phyloP scores from a whole-genome alignment of 1,140 invertebrate genomes.

The Gryon sp. region DNA sequence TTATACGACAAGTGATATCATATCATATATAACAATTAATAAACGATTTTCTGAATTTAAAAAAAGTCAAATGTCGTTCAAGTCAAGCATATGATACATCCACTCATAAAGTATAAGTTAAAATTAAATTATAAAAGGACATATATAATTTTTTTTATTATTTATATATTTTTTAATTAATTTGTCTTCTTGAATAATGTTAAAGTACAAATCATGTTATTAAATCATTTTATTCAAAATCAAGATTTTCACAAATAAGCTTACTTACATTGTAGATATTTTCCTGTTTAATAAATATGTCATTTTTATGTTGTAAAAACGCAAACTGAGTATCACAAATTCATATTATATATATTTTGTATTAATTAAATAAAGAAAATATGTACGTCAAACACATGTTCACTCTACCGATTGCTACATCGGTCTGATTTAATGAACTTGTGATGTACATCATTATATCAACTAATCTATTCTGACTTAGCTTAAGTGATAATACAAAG shows the following conservation, averaged over 20 bases:
- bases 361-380: no score
- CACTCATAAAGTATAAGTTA: no score
- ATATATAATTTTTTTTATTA: background rate
- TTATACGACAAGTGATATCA: slow-evolving; percentile 9
- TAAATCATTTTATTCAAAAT: no score
- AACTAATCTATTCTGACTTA: slow-evolving; percentile 13
- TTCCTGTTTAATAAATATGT: no score
- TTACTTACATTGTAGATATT: no score
- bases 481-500: slow-evolving; percentile 9
- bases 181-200: no score
- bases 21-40: background rate
- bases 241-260: no score
- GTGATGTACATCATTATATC: background rate
- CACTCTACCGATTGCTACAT: slow-evolving; percentile 1
- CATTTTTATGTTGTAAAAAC: no score
- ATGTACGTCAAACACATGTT: background rate
- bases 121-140: no score
- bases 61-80: background rate
- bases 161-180: background rate
- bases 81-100: background rate
- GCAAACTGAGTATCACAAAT: no score
- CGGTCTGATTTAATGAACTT: background rate
- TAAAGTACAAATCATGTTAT: background rate
- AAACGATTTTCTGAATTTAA: background rate
- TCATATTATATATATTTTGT: no score